A percentile compares a stretch with the other conserved stretches of the same genome.
Conservation (phyloP, 2,113 vertebrate genomes). For the Egretta garzetta region DNA sequence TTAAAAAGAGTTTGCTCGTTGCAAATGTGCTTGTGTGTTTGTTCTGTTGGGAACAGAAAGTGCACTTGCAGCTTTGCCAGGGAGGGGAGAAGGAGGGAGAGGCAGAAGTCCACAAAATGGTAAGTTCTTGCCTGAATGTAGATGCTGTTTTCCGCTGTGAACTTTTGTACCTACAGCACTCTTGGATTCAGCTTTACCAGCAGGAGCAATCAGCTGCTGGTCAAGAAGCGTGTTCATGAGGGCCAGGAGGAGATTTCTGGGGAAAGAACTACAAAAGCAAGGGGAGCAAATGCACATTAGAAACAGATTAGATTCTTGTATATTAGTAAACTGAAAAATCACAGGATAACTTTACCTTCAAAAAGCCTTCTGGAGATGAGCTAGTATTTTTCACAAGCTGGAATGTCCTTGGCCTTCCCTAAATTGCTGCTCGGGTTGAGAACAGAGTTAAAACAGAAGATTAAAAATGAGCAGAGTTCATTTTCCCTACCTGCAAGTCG, state of each 20-base stretch:
- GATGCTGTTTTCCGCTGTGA: neutral
- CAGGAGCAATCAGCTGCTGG: slow-evolving; percentile 3
- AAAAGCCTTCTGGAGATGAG: neutral
- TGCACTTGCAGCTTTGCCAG: neutral
- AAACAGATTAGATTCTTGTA: neutral
- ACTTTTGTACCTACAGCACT: slow-evolving; percentile 32
- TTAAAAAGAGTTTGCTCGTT: neutral
- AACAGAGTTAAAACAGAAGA: neutral
- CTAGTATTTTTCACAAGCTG: neutral
- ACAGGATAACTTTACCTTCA: neutral
- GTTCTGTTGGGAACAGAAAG: neutral
- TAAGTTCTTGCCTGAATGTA: neutral
- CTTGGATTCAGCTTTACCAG: neutral
- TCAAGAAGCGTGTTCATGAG: neutral
- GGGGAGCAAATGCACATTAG: neutral
- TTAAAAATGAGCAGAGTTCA: neutral
- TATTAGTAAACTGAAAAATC: neutral
- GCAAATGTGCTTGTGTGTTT: neutral
- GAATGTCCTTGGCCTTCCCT: neutral
- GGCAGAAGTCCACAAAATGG: neutral
- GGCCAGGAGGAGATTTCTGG: neutral
- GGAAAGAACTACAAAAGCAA: neutral
- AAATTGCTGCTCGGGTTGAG: neutral
- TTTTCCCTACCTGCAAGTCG: neutral
- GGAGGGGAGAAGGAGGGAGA: neutral